Conservation (phyloP, 2,797 vertebrate species). For the Syndactyla subalaris region DNA sequence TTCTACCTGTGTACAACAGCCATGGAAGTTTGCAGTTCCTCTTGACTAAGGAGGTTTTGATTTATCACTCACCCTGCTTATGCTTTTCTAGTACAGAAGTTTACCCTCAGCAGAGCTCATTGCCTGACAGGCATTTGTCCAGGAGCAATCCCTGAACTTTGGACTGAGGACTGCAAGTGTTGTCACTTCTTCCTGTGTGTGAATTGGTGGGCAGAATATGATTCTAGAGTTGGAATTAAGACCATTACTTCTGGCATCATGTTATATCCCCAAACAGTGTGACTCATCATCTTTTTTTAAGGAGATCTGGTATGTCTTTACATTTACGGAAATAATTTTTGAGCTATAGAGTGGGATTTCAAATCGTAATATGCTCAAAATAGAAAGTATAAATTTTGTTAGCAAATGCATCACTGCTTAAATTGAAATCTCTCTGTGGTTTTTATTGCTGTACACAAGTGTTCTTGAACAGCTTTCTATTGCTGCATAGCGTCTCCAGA, state of each 20-base stretch:
- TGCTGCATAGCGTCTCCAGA: background rate
- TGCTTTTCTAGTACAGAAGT: background rate
- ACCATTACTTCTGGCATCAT: background rate
- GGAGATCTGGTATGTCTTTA: background rate
- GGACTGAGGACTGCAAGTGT: fast-evolving
- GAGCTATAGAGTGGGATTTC: background rate
- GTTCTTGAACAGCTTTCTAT: background rate
- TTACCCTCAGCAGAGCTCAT: background rate
- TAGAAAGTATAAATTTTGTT: background rate
- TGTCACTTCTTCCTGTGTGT: background rate
- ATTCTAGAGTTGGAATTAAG: background rate
- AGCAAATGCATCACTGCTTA: background rate
- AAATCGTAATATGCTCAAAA: background rate
- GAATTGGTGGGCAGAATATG: background rate
- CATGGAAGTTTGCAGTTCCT: background rate
- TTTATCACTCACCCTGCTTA: background rate
- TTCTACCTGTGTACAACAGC: background rate
- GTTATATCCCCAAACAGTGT: background rate
- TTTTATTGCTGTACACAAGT: fast-evolving
- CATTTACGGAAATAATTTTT: background rate
- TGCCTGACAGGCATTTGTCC: background rate
- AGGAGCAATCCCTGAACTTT: background rate
- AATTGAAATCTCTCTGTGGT: background rate
- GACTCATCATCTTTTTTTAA: background rate
- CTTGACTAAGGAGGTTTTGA: background rate